phyloP scores from a whole-genome alignment of 2,888 invertebrate species.

The Diploptera punctata region DNA sequence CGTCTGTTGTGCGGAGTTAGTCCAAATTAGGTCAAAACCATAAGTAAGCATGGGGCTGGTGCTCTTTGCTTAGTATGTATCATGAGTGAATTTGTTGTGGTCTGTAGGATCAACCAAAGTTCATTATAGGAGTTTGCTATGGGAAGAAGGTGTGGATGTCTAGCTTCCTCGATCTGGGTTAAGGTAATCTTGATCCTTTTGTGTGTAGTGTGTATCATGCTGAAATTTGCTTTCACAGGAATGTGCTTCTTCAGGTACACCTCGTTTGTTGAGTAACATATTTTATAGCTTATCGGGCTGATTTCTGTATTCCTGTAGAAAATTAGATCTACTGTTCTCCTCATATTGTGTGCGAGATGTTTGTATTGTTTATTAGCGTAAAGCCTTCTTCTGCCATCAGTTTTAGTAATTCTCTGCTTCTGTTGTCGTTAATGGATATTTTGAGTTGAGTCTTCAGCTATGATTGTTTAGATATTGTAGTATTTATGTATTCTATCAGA shows the following conservation, averaged over 20 bases:
- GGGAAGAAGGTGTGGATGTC: too few relatives aligned
- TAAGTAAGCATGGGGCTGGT: too few relatives aligned
- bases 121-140: too few relatives aligned
- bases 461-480: neutral
- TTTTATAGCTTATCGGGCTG: neutral
- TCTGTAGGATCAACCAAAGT: too few relatives aligned
- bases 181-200: too few relatives aligned
- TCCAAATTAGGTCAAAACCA: too few relatives aligned
- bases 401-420: neutral
- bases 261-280: neutral
- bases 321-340: neutral
- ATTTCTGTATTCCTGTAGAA: slow-evolving; percentile 3
- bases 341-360: neutral
- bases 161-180: too few relatives aligned
- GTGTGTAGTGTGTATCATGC: too few relatives aligned
- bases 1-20: too few relatives aligned
- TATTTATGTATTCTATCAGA: neutral
- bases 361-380: neutral
- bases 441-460: too few relatives aligned
- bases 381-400: slow-evolving; percentile 3
- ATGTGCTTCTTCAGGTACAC: neutral
- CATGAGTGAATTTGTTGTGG: too few relatives aligned
- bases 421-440: neutral
- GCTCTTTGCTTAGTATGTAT: too few relatives aligned
- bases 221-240: slow-evolving; percentile 24